Base-by-base conservation (phyloP, 2,888 invertebrate species). In the Apodemia zela region DNA sequence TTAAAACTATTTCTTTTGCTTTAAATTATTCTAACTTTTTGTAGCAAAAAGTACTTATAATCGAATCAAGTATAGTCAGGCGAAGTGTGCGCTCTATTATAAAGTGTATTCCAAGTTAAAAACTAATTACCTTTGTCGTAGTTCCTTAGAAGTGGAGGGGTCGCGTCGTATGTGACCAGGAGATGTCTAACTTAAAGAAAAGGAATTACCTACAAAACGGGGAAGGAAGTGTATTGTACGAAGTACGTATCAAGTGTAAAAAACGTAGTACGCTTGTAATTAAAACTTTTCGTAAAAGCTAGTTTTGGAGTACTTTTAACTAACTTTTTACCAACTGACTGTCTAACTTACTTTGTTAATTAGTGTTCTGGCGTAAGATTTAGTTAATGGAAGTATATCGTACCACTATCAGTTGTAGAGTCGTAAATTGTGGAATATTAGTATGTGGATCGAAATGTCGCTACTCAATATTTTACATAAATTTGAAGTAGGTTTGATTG, bases 121-220 rank as follows among this genome's bases (percentile, higher is more conserved):
- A 54, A 25, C 25, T 54, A 54, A 54, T 54, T 54, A 25, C 54
- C 54, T 54, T 54, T 54, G 25, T 54, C 25, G 54, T 54, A 54
- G 54, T 25, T 25, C 54, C 29, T 15, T 29, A 54, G 29, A 13
- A 25, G 54, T 13, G 21, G 54, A 54, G 54, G 54, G 29, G 25
- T 54, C 54, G 15, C 54, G 51, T 54, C 21, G 51, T 54, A 54
- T 25, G 25, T 25, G 54, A 57, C 21, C 21, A 25, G 54, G 25
- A 25, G 15, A 57, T 25, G 15, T 57, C 29, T 54, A 18, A 54
- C 21, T 17, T 17, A 47, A 15, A 15, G 25, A 57, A 57, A 15
- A 57, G n/a, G 54, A 54, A 15, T 13, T 51, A 51, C 15, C 54
- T 54, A 13, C 25, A n/a, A 29, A 21, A 5, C 15, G 21, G 25